These are phyloP conservation scores for Petrocephalus microphthalmus DNA, from an alignment of 2,113 vertebrate species.

Conservation along the genomic window DNA sequence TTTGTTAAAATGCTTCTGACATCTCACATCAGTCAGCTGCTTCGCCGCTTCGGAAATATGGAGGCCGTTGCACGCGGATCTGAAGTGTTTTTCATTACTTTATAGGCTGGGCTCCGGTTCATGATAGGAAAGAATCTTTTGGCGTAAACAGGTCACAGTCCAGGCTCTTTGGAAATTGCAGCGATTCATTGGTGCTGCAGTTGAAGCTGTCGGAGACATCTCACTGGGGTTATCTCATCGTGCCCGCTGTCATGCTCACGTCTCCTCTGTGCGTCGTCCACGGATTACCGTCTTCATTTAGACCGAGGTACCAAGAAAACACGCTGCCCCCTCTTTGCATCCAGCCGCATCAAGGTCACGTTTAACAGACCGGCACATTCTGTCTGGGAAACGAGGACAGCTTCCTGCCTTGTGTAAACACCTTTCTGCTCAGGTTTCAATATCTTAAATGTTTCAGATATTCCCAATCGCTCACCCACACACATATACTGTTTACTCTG, in stretches of 20 bases:
- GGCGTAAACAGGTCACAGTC: not conserved
- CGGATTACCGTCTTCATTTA: not conserved
- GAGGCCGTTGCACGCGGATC: slow-evolving; percentile 38
- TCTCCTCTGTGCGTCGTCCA: not conserved
- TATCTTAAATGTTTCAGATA: slow-evolving; percentile 22
- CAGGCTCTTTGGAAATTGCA: not conserved
- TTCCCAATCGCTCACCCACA: not conserved
- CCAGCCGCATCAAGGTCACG: not conserved
- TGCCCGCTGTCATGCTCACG: not conserved
- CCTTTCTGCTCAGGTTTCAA: slow-evolving; percentile 22
- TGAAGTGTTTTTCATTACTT: slow-evolving; percentile 42
- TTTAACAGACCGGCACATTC: not conserved
- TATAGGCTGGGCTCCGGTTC: slow-evolving; percentile 34
- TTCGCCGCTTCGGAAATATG: not conserved
- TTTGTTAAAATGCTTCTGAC: not conserved
- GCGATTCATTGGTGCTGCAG: not conserved
- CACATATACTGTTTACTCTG: not conserved
- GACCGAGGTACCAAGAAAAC: not conserved
- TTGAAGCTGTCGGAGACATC: not conserved
- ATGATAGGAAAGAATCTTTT: not conserved
- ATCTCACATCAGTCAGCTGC: not conserved
- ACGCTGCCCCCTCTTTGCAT: not conserved
- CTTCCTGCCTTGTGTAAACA: slow-evolving; percentile 16
- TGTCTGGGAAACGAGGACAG: not conserved
- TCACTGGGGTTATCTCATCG: not conserved